A percentile compares a stretch with the other conserved stretches of the same genome.
phyloP scores from a whole-genome alignment of 2,888 invertebrate genomes.

The Mellilla xanthometata region DNA sequence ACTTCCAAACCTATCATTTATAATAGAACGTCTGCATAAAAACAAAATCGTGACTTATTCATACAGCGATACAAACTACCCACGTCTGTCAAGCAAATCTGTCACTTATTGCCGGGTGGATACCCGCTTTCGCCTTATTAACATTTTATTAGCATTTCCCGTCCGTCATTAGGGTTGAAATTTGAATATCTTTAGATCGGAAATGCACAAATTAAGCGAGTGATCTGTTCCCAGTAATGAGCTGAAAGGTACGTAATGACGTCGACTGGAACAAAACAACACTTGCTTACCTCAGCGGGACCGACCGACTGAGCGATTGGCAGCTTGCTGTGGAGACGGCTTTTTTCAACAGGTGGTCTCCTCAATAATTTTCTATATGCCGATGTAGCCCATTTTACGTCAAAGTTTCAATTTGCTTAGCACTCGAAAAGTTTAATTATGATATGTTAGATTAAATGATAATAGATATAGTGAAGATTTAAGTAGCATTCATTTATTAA shows the following conservation, averaged over 20 bases:
- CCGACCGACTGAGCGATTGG: slow-evolving; percentile 49
- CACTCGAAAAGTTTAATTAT: too few species aligned
- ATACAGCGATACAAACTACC: slow-evolving; percentile 71
- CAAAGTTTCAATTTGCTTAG: too few species aligned
- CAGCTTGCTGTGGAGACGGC: slow-evolving; percentile 48
- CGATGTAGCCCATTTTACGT: too few species aligned
- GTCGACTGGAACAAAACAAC: slow-evolving; percentile 75
- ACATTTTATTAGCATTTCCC: slow-evolving; percentile 82
- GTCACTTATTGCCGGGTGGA: slow-evolving; percentile 73
- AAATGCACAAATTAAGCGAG: slow-evolving; percentile 82
- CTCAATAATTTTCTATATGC: too few species aligned
- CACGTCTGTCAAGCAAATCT: slow-evolving; percentile 79
- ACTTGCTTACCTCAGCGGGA: slow-evolving; percentile 70
- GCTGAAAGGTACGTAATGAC: slow-evolving; percentile 77
- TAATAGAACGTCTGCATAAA: slow-evolving; percentile 44
- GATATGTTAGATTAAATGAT: too few species aligned
- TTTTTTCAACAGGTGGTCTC: too few species aligned
- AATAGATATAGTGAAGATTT: too few species aligned
- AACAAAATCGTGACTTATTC: slow-evolving; percentile 78
- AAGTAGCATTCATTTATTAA: too few species aligned
- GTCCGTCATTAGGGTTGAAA: slow-evolving; percentile 78
- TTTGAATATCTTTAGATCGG: slow-evolving; percentile 81
- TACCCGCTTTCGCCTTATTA: slow-evolving; percentile 75
- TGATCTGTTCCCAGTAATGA: slow-evolving; percentile 80
- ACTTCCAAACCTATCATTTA: slow-evolving; percentile 29